These are phyloP conservation scores for Apis florea DNA, from an alignment of 1,140 invertebrate genomes.

Conservation along the genomic window DNA sequence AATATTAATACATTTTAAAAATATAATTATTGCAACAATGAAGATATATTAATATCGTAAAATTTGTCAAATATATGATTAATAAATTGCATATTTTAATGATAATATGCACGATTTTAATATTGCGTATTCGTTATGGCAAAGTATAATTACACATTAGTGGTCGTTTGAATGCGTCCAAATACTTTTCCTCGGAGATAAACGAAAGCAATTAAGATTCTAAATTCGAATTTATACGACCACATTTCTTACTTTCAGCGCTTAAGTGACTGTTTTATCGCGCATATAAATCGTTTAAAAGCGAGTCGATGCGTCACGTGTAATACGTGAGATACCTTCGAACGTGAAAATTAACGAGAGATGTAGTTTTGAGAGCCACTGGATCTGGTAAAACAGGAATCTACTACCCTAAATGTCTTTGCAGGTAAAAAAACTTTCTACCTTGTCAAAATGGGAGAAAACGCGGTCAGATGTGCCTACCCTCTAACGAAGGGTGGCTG, in stretches of 20 bases:
- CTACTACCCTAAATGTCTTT: constrained; percentile 5
- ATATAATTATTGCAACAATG: too few relatives aligned
- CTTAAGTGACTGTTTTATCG: constrained; percentile 57
- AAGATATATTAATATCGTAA: neutral
- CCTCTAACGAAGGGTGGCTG: constrained; percentile 38
- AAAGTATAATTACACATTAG: constrained; percentile 23
- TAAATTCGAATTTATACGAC: constrained; percentile 70
- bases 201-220: constrained; percentile 57
- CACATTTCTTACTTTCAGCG: constrained; percentile 51
- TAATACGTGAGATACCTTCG: constrained; percentile 69
- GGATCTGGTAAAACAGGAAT: constrained; percentile 48
- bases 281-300: constrained; percentile 71
- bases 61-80: neutral
- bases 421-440: constrained; percentile 13
- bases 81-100: neutral
- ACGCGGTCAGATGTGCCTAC: neutral
- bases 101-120: neutral
- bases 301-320: constrained; percentile 53
- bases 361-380: constrained; percentile 67
- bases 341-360: constrained; percentile 60
- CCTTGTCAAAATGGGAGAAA: neutral
- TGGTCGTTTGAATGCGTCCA: constrained; percentile 42
- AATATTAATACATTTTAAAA: too few relatives aligned
- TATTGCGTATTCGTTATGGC: neutral
- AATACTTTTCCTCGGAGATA: constrained; percentile 43